Base-by-base conservation (phyloP, 1,140 invertebrate species). In the Procambarus clarkii region DNA sequence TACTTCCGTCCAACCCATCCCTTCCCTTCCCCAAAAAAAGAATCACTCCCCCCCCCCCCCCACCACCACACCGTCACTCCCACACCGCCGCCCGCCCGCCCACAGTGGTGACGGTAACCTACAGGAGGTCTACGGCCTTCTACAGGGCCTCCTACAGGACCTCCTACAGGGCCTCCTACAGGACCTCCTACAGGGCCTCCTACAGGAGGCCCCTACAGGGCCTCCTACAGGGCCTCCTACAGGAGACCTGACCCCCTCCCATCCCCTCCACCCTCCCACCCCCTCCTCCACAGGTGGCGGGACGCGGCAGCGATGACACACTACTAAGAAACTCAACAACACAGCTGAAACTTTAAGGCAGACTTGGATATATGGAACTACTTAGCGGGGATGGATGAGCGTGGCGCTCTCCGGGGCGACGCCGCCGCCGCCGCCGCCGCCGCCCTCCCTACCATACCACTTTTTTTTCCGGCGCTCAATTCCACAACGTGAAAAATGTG, bases 291-390 rank as follows among this genome's bases (percentile, higher is more conserved):
- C 76, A 77, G 24, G 76, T 77, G 13, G 24, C 9, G 76, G 44
- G n/a, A 8, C n/a, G n/a, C 5, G 76, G 45, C 76, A 0, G 5
- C n/a, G 13, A 34, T 50, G 82, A 85, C 76, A 77, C 7, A 77
- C 76, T 44, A 77, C 5, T 5, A 24, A 5, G 24, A 71, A 85
- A 85, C 64, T 71, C 69, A 85, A 69, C 60, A 85, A 46, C 69
- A 76, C n/a, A 69, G 15, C 24, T 54, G 71, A 77, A 77, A 50
- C 84, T 76, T 24, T 50, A 86, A 48, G 83, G 76, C 21, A 45
- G 84, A 86, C 84, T 86, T 48, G 84, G 84, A 86, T 86, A 54
- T n/a, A 86, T 86, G 58, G 74, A 8, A 21, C 69, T 86, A 86
- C 84, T 86, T 86, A 86, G 13, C 46, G 44, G 13, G 74, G 84